Evolutionary conservation across 2,888 invertebrate genomes (phyloP).

Genomic region (Theretra japonica): DNA sequence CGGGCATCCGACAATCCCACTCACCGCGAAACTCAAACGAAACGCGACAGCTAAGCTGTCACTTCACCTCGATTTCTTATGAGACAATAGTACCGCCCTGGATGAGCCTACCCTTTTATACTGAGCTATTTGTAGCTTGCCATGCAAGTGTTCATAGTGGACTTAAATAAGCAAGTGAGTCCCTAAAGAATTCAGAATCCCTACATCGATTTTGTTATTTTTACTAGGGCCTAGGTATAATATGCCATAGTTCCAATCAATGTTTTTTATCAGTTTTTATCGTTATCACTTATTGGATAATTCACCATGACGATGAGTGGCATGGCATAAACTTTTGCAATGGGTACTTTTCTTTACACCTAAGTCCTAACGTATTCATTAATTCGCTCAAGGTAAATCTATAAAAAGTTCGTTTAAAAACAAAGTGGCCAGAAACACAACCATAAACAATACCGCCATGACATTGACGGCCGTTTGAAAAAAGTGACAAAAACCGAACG

Average conservation of each 20-base stretch:
- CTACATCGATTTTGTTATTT: too few relatives aligned
- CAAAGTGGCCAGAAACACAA: constrained; percentile 63
- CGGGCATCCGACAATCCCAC: too few relatives aligned
- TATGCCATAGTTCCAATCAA: background rate
- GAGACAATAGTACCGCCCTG: too few relatives aligned
- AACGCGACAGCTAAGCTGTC: too few relatives aligned
- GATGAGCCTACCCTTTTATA: too few relatives aligned
- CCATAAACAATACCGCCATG: constrained; percentile 41
- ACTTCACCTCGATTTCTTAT: too few relatives aligned
- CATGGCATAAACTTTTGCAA: background rate
- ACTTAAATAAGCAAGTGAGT: too few relatives aligned
- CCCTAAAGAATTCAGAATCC: too few relatives aligned
- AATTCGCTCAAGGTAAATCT: background rate
- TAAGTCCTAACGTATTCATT: background rate
- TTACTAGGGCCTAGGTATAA: too few relatives aligned
- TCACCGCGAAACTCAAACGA: too few relatives aligned
- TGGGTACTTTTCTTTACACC: background rate
- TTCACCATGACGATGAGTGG: constrained; percentile 1
- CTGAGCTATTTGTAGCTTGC: too few relatives aligned
- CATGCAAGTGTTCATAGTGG: too few relatives aligned
- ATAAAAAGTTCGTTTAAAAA: constrained; percentile 36
- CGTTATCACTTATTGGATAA: constrained; percentile 1
- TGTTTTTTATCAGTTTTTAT: background rate
- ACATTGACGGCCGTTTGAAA: constrained; percentile 75
- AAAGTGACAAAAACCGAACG: constrained; percentile 81